Conservation (phyloP, 2,113 vertebrate genomes). For the Glareola pratincola region DNA sequence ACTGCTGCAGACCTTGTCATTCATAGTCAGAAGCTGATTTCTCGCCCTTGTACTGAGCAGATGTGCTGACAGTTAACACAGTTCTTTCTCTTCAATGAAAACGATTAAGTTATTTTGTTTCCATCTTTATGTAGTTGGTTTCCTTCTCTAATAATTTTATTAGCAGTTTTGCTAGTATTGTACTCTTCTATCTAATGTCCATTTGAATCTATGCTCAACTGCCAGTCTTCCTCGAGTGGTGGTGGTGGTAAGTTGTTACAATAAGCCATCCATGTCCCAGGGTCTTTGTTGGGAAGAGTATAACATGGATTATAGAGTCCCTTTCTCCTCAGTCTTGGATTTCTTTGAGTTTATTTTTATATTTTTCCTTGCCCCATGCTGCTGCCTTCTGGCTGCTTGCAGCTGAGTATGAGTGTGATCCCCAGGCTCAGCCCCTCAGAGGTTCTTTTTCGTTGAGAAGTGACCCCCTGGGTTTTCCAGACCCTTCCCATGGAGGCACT, state of each 20-base stretch:
- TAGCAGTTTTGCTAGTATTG: background rate
- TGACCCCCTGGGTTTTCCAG: background rate
- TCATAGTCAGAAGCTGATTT: background rate
- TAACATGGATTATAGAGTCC: background rate
- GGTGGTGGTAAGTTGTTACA: background rate
- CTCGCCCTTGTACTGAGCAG: background rate
- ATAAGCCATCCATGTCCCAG: background rate
- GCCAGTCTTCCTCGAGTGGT: background rate
- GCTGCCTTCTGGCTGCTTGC: background rate
- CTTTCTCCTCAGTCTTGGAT: background rate
- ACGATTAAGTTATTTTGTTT: background rate
- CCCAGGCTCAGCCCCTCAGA: background rate
- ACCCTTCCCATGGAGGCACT: background rate
- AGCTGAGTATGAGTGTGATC: rapidly evolving
- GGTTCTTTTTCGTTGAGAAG: background rate
- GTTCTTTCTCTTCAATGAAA: background rate
- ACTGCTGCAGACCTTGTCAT: background rate
- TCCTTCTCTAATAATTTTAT: background rate
- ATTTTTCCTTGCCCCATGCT: background rate
- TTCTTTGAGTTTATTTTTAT: background rate
- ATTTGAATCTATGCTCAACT: background rate
- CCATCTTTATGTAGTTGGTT: background rate
- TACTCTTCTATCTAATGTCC: background rate
- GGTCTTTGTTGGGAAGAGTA: background rate
- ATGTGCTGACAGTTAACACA: background rate